A percentile compares a stretch with the other conserved stretches of the same genome.
phyloP scores from a whole-genome alignment of 2,888 invertebrate genomes.

The Synergus laeviventris region DNA sequence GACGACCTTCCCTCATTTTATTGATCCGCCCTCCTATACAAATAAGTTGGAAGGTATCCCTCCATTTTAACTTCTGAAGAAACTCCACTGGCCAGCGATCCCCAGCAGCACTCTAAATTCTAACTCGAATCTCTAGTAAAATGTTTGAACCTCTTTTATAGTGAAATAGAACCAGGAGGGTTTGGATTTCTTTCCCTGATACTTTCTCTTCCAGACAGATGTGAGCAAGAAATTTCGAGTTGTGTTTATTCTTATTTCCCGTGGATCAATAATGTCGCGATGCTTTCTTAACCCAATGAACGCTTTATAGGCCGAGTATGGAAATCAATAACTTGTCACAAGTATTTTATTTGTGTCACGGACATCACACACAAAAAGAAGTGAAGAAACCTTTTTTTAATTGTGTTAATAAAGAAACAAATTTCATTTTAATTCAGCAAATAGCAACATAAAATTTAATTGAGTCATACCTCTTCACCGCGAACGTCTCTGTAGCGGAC shows the following conservation, averaged over 20 bases:
- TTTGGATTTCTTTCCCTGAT: not conserved
- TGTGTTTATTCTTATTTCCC: slow-evolving; percentile 9
- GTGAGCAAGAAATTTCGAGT: slow-evolving; percentile 25
- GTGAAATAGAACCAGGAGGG: slow-evolving; percentile 11
- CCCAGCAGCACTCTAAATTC: slow-evolving; percentile 34
- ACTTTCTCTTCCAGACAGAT: not conserved
- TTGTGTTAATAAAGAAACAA: too few relatives aligned
- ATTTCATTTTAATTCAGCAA: too few relatives aligned
- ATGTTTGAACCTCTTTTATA: slow-evolving; percentile 28
- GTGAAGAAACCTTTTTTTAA: too few relatives aligned
- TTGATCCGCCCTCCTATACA: slow-evolving; percentile 72
- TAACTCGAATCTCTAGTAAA: slow-evolving; percentile 15
- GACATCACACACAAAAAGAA: not conserved
- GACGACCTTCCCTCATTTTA: slow-evolving; percentile 74
- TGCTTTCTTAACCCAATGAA: not conserved
- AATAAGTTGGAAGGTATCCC: slow-evolving; percentile 68
- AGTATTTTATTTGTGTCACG: too few relatives aligned
- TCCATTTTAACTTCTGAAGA: slow-evolving; percentile 62
- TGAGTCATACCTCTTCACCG: slow-evolving; percentile 84
- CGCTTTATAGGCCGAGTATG: not conserved
- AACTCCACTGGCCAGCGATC: slow-evolving; percentile 57
- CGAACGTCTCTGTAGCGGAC: slow-evolving; percentile 85
- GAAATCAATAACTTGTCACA: not conserved
- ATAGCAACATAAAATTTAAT: too few relatives aligned
- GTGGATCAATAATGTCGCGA: not conserved